Evolutionary conservation across 2,113 vertebrate genomes (phyloP).

Genomic region (Synchiropus splendidus): DNA sequence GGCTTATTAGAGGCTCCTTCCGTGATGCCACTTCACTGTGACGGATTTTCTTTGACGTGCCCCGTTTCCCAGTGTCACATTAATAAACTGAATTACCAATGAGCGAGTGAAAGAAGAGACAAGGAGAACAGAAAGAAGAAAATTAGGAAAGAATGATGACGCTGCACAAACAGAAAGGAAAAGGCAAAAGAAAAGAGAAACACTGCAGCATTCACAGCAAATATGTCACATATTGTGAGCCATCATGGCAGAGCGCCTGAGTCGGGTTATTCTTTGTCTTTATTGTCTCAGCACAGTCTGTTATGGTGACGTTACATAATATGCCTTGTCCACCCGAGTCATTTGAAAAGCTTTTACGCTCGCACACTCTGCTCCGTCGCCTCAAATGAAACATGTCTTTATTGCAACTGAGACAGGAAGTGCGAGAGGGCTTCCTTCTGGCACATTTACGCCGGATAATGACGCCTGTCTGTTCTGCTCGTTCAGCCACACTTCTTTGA

Average conservation of each 20-base stretch:
- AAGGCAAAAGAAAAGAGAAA: constrained; percentile 5
- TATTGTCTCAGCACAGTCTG: constrained; percentile 14
- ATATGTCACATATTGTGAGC: constrained; percentile 14
- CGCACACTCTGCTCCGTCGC: constrained; percentile 1
- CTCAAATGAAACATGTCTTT: constrained; percentile 10
- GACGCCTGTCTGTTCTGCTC: constrained; percentile 9
- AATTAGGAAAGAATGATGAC: constrained; percentile 9
- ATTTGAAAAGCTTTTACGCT: constrained; percentile 5
- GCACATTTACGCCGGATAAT: constrained; percentile 16
- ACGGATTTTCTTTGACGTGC: constrained; percentile 60
- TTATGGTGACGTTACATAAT: constrained; percentile 15
- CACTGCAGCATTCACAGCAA: constrained; percentile 1
- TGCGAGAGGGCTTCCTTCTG: constrained; percentile 17
- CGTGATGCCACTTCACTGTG: constrained; percentile 30
- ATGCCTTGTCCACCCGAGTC: constrained; percentile 5
- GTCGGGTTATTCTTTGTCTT: constrained; percentile 14
- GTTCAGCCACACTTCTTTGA: constrained; percentile 7
- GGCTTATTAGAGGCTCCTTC: no score
- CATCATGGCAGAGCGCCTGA: constrained; percentile 11
- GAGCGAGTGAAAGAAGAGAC: constrained; percentile 44
- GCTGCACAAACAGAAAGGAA: neutral
- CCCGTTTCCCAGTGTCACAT: constrained; percentile 65
- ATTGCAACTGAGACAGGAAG: constrained; percentile 13
- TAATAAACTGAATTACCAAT: constrained; percentile 49
- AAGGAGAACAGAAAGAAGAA: constrained; percentile 1